Evolutionary conservation across 2,888 invertebrate species (phyloP), one percentile per base, ranked within the genome.

Genomic region (Taenaris catops): DNA sequence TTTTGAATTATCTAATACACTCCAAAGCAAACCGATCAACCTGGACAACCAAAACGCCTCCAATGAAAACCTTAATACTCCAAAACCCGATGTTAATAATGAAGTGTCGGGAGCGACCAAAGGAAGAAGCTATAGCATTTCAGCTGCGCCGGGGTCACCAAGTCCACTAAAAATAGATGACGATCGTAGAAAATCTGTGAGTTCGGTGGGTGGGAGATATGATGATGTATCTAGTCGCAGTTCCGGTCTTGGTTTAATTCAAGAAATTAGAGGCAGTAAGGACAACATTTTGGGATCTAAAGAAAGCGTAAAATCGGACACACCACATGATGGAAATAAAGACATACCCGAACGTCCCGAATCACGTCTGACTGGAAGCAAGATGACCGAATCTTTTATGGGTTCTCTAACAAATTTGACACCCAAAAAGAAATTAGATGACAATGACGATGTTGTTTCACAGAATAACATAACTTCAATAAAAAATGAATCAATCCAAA

Each of bases 61-160:
- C 12, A 65, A 63, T 66, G 81, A 71, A 28, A 66, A 57, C 31
- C 68, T 67, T 53, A 70, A 70, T 59, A 58, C 56, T 48, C 59
- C 44, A 46, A 79, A 72, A 55, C 46, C 70, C 46, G 86, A 86
- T 51, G 71, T 72, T 49, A 73, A 67, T 41, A 55, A 65, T 51
- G 83, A 83, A 34, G 60, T 76, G 44, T 59, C 81, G 44, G 80
- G 80, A 41, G 62, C 78, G 48, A 68, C 76, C 46, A 88, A 89
- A 64, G 81, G 80, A 14, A 78, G 89, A 58, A 89, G 88, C 52
- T 88, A 67, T 44, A 89, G 88, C 49, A 81, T 89, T 48, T 79
- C 87, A 36, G 87, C 87, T 14, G 86, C 87, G 47, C 75, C 84
- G 21, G 83, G 83, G 8, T 67, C 87, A 41, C 76, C 80, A 21